Evolutionary conservation across 2,113 vertebrate genomes (phyloP), one percentile per base, ranked within the genome.

Genomic region (Otis tarda): DNA sequence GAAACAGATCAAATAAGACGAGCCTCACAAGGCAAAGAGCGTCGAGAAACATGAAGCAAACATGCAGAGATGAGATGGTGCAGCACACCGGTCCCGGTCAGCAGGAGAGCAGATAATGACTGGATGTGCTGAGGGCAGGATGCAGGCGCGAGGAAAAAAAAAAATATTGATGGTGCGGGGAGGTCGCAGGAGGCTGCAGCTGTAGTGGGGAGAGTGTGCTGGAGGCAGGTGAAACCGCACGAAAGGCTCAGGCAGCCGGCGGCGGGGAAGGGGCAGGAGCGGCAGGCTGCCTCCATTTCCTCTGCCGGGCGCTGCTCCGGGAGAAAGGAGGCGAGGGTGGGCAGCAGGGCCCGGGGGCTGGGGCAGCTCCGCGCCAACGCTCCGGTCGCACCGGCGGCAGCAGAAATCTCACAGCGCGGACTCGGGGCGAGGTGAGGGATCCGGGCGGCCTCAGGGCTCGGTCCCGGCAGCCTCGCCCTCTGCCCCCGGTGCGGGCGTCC

Each of bases 41-140:
- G 27, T 73, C 85, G 93, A 47, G 76, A 93, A 88, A 96, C 68
- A 53, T 15, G 74, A 91, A 90, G 87, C 84, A 85, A 95, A 87
- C 73, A 39, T 21, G 85, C 76, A 33, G 84, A 69, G 79, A 49
- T 65, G 70, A 74, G 92, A 86, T 93, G 91, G 87, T 90, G 92
- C 53, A 45, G 67, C 9, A 73, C 56, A 82, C 90, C 69, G 22
- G 64, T n/a, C 19, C 68, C 8, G 49, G 75, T 50, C 87, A 70
- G 83, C 60, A 21, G 81, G 56, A 96, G 47, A 63, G 31, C 83
- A 25, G 49, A 30, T 83, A 39, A 21, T 30, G 87, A 71, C 25
- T 65, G 79, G 57, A 39, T 68, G 68, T 0, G 0, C 68, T 25
- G 47, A 68, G 49, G 2, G 2, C 25, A 33, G 22, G 69, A 37